Percentiles rank a stretch among this genome's conserved stretches.
These are phyloP conservation scores for Romanogobio albipinnatus DNA, from an alignment of 2,113 vertebrate species.

Conservation along the genomic window DNA sequence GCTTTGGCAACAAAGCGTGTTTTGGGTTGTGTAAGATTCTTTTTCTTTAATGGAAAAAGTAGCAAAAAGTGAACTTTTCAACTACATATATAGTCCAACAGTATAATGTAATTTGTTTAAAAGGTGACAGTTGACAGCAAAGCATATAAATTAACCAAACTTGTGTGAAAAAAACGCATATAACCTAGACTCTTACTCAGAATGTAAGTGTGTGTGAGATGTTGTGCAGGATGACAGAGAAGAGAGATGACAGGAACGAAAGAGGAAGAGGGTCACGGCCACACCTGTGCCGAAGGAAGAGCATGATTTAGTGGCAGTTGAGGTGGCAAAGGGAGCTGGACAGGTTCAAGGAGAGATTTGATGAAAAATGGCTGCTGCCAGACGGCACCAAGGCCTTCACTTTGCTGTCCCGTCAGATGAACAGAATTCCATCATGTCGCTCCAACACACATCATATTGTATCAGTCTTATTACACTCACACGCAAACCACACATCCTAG, in stretches of 20 bases:
- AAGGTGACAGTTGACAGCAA: neutral
- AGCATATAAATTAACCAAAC: neutral
- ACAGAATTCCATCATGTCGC: slow-evolving; percentile 64
- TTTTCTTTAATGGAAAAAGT: neutral
- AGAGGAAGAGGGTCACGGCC: slow-evolving; percentile 70
- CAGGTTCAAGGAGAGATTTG: slow-evolving; percentile 84
- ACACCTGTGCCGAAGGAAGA: slow-evolving; percentile 73
- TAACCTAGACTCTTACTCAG: slow-evolving; percentile 5
- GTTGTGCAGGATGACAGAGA: slow-evolving; percentile 20
- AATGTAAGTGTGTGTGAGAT: slow-evolving; percentile 18
- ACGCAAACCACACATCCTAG: neutral
- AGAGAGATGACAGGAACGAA: slow-evolving; percentile 10
- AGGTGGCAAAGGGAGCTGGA: slow-evolving; percentile 54
- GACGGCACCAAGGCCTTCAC: slow-evolving; percentile 72
- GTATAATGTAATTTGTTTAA: neutral
- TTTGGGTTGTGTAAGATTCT: neutral
- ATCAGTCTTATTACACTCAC: neutral
- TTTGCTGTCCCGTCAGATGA: slow-evolving; percentile 54
- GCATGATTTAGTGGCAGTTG: slow-evolving; percentile 81
- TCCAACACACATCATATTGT: neutral
- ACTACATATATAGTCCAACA: neutral
- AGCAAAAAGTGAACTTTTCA: slow-evolving; percentile 22
- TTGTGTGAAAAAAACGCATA: neutral
- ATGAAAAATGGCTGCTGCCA: slow-evolving; percentile 83
- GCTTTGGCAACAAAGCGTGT: slow-evolving; percentile 2